These are phyloP conservation scores for Erythrocebus patas DNA, from an alignment of 2,113 vertebrate genomes.

Conservation along the genomic window DNA sequence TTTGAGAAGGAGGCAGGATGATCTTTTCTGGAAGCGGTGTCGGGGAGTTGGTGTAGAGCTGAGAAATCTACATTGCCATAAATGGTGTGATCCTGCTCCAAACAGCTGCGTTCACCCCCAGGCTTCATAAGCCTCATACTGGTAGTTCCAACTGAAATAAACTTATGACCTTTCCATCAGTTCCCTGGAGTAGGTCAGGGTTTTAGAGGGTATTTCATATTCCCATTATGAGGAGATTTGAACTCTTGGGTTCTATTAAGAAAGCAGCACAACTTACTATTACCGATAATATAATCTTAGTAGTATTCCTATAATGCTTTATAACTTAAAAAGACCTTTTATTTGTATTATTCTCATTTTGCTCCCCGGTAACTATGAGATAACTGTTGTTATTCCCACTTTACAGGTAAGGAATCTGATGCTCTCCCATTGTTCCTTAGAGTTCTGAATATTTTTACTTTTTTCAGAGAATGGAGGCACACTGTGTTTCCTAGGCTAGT, in stretches of 20 bases:
- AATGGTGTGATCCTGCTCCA: constrained; percentile 1
- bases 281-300: not conserved
- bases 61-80: constrained; percentile 18
- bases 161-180: constrained; percentile 13
- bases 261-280: not conserved
- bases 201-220: not conserved
- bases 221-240: not conserved
- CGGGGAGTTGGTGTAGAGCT: not conserved
- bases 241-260: not conserved
- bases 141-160: not conserved
- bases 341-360: not conserved
- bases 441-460: not conserved
- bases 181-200: not conserved
- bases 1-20: not conserved
- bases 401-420: not conserved
- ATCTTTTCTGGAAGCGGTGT: not conserved
- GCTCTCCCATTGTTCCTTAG: not conserved
- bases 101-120: not conserved
- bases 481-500: too few relatives aligned
- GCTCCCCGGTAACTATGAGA: not conserved
- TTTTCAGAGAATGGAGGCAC: not conserved
- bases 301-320: not conserved
- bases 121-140: not conserved
- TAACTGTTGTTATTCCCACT: not conserved
- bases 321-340: not conserved